phyloP scores from a whole-genome alignment of 2,888 invertebrate species.

The Pyrocoelia pectoralis region DNA sequence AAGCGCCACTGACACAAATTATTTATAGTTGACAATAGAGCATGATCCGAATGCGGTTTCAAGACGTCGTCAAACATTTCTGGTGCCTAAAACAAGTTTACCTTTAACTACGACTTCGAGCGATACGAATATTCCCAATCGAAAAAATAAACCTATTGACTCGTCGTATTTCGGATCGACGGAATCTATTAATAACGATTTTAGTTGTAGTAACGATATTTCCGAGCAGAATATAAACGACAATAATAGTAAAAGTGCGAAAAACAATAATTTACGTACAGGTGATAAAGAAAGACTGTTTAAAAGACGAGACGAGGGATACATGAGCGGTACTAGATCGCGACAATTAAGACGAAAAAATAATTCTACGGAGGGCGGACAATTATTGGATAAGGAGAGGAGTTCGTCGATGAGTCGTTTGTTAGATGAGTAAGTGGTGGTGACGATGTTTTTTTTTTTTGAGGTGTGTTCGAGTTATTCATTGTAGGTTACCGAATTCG shows the following conservation, averaged over 20 bases:
- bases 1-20: background rate
- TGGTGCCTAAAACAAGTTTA: constrained; percentile 38
- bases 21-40: constrained; percentile 81
- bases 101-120: constrained; percentile 60
- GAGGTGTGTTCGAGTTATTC: too few relatives aligned
- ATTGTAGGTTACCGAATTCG: constrained; percentile 57
- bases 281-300: constrained; percentile 63
- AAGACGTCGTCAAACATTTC: constrained; percentile 56
- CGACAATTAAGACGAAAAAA: constrained; percentile 67
- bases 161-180: constrained; percentile 47
- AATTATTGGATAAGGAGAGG: constrained; percentile 73
- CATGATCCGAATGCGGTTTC: constrained; percentile 82
- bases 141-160: constrained; percentile 44
- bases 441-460: too few relatives aligned
- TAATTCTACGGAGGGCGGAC: constrained; percentile 56
- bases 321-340: constrained; percentile 69
- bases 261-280: constrained; percentile 49
- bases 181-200: constrained; percentile 46
- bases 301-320: constrained; percentile 68
- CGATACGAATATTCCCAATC: constrained; percentile 58
- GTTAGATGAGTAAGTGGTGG: constrained; percentile 73
- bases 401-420: constrained; percentile 88
- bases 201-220: constrained; percentile 12
- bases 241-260: constrained; percentile 39
- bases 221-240: constrained; percentile 23